phyloP scores from a whole-genome alignment of 2,888 invertebrate genomes.

The Trachelus troglodyta region DNA sequence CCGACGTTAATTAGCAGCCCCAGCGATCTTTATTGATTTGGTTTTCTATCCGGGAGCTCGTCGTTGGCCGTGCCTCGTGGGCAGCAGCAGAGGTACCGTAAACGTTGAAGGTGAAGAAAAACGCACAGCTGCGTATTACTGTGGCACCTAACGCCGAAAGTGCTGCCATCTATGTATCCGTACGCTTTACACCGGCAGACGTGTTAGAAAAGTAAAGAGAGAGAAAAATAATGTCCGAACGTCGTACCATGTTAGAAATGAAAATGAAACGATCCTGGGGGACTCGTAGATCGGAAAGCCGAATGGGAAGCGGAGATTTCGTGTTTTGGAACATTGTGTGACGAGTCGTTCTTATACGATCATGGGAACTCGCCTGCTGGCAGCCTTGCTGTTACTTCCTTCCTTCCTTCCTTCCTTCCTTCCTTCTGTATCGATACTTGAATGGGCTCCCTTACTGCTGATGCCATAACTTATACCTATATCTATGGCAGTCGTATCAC shows the following conservation, averaged over 20 bases:
- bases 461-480: neutral
- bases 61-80: neutral
- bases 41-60: neutral
- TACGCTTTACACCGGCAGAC: neutral
- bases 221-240: neutral
- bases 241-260: neutral
- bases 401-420: too few species aligned
- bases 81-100: neutral
- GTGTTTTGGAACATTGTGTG: neutral
- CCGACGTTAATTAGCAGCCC: neutral
- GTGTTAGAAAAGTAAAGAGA: neutral
- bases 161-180: neutral
- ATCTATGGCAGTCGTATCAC: neutral
- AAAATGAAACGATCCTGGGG: neutral
- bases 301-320: constrained; percentile 1
- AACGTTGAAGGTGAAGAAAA: neutral
- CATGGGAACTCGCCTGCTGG: neutral
- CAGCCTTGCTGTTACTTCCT: neutral
- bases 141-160: neutral
- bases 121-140: neutral
- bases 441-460: neutral
- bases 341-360: neutral
- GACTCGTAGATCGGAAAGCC: neutral
- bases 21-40: neutral
- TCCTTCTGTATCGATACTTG: neutral